Conservation (phyloP, 2,113 vertebrate genomes). For the Falco punctatus region DNA sequence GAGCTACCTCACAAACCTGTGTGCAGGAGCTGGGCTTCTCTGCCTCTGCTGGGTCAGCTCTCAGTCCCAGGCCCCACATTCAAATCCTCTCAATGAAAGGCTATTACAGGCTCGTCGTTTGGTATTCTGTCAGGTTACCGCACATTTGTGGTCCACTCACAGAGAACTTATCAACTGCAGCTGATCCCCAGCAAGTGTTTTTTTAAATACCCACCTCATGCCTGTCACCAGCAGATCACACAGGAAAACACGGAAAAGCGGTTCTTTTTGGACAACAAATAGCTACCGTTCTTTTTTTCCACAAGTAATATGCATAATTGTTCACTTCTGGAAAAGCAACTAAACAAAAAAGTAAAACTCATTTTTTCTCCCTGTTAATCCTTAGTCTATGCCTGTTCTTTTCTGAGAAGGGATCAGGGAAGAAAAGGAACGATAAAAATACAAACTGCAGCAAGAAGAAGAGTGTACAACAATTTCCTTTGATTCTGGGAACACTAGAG, state of each 20-base stretch:
- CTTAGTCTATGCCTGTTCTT: background rate
- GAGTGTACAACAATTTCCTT: background rate
- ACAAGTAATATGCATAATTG: background rate
- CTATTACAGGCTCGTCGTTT: background rate
- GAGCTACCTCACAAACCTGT: background rate
- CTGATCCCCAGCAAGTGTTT: background rate
- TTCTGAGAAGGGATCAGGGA: background rate
- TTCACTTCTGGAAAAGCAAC: background rate
- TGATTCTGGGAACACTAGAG: conserved; percentile 32
- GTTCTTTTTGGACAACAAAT: background rate
- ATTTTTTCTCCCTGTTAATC: background rate
- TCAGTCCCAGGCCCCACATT: background rate
- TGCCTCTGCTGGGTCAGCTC: background rate
- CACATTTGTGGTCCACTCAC: background rate
- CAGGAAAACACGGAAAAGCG: background rate
- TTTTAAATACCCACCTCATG: background rate
- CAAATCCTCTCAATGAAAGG: background rate
- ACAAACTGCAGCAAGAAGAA: background rate
- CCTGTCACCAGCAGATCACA: conserved; percentile 21
- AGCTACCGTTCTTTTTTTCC: background rate
- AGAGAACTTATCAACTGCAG: background rate
- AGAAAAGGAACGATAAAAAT: background rate
- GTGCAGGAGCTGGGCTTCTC: background rate
- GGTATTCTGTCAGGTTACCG: background rate
- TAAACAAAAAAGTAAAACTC: background rate